Percentiles rank a stretch among this genome's conserved stretches.
Conservation (phyloP, 92 coral and sea anemone species). For the Epizoanthus ramosus region DNA sequence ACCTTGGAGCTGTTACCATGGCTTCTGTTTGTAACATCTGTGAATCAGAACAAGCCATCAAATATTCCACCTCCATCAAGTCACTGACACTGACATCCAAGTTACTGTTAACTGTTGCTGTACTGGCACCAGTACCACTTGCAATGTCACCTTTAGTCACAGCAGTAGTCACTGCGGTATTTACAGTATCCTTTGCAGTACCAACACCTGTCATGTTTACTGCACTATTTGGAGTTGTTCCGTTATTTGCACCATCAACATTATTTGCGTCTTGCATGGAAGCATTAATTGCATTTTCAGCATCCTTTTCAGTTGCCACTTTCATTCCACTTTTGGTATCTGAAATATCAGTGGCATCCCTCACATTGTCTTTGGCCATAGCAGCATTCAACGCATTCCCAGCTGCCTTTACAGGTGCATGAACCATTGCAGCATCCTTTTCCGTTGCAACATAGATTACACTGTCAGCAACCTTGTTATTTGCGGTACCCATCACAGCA, state of each 20-base stretch:
- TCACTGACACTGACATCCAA: constrained; percentile 25
- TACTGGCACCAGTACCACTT: background rate
- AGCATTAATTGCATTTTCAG: background rate
- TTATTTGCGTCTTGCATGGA: background rate
- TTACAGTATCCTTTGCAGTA: no score
- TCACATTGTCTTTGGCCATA: background rate
- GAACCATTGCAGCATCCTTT: background rate
- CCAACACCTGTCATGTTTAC: no score
- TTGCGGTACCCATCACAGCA: background rate
- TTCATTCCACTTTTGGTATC: background rate
- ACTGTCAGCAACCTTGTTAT: background rate
- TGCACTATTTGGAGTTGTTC: no score
- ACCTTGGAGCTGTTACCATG: constrained; percentile 12
- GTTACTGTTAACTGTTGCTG: background rate
- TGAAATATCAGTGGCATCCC: background rate
- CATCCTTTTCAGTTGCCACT: background rate
- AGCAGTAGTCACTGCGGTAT: no score
- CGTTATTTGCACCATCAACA: no score
- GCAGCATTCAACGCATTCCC: background rate
- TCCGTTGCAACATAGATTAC: background rate
- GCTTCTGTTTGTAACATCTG: constrained; percentile 67
- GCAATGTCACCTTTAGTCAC: no score
- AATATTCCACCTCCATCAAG: constrained; percentile 48
- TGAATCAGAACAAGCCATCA: constrained; percentile 82
- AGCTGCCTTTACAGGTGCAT: background rate